phyloP scores from a whole-genome alignment of 2,888 invertebrate genomes.

The Gortyna flavago region DNA sequence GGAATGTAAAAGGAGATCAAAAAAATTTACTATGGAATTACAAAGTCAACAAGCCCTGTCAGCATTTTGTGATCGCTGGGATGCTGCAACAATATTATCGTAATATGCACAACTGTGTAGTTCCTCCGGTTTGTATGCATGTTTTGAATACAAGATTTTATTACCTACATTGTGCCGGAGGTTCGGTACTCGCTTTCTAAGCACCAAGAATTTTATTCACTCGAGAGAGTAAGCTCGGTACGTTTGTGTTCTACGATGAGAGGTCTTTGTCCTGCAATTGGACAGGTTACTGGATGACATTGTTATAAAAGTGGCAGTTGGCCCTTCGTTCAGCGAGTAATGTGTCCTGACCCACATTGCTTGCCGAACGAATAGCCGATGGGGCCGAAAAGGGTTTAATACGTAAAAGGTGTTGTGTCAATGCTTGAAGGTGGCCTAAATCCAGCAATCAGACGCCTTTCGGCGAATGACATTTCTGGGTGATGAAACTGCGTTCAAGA shows the following conservation, averaged over 20 bases:
- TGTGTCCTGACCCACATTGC: too few species aligned
- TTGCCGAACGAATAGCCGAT: too few species aligned
- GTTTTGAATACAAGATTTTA: slow-evolving; percentile 19
- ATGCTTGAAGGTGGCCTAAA: neutral
- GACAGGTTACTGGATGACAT: too few species aligned
- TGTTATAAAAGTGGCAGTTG: neutral
- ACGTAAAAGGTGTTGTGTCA: neutral
- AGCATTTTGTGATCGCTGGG: slow-evolving; percentile 57
- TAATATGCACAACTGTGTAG: slow-evolving; percentile 45
- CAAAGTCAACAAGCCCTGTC: slow-evolving; percentile 65
- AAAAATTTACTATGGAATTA: slow-evolving; percentile 62
- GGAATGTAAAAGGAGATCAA: slow-evolving; percentile 44
- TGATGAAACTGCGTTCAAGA: neutral
- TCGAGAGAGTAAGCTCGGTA: neutral
- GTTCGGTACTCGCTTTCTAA: neutral
- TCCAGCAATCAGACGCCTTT: neutral
- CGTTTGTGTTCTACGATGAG: neutral
- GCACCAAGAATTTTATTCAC: neutral
- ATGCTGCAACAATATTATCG: slow-evolving; percentile 32
- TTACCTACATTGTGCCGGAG: neutral
- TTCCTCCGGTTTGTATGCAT: slow-evolving; percentile 54
- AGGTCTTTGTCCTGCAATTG: neutral
- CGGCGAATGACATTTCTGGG: neutral
- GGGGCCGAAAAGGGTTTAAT: neutral
- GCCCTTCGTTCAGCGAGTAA: neutral